Evolutionary conservation across 2,113 vertebrate species (phyloP).

Genomic region (Camarhynchus parvulus): DNA sequence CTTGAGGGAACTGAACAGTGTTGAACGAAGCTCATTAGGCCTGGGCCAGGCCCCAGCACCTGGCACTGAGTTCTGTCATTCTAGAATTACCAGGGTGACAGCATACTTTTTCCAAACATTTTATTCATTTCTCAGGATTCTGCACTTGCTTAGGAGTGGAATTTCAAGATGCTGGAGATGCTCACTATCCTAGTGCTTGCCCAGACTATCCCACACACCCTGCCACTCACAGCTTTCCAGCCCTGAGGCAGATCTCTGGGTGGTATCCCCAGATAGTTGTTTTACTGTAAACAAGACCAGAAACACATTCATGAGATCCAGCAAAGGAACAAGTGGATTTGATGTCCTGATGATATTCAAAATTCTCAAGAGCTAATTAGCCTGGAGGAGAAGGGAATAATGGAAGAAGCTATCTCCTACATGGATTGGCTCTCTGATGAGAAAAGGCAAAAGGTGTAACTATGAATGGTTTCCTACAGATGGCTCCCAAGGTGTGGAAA

Average conservation of each 20-base stretch:
- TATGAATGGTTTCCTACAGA: not conserved
- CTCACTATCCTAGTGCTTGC: not conserved
- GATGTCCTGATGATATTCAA: not conserved
- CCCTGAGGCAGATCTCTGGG: not conserved
- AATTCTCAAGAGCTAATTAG: not conserved
- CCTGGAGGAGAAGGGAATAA: not conserved
- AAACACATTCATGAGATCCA: not conserved
- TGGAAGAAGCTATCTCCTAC: not conserved
- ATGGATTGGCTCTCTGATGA: rapidly evolving
- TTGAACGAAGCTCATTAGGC: not conserved
- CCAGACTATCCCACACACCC: not conserved
- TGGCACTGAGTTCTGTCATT: not conserved
- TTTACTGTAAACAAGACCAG: not conserved
- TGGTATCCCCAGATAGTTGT: not conserved
- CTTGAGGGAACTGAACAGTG: not conserved
- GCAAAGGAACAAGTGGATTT: not conserved
- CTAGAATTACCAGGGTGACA: not conserved
- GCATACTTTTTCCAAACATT: not conserved
- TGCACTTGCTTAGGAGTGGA: not conserved
- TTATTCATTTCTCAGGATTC: not conserved
- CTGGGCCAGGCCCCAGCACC: not conserved
- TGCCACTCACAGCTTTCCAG: not conserved
- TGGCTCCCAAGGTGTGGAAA: not conserved
- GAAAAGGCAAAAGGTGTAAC: not conserved
- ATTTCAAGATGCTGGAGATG: not conserved